Evolutionary conservation across 2,113 vertebrate species (phyloP).

Genomic region (Thalassoma bifasciatum): DNA sequence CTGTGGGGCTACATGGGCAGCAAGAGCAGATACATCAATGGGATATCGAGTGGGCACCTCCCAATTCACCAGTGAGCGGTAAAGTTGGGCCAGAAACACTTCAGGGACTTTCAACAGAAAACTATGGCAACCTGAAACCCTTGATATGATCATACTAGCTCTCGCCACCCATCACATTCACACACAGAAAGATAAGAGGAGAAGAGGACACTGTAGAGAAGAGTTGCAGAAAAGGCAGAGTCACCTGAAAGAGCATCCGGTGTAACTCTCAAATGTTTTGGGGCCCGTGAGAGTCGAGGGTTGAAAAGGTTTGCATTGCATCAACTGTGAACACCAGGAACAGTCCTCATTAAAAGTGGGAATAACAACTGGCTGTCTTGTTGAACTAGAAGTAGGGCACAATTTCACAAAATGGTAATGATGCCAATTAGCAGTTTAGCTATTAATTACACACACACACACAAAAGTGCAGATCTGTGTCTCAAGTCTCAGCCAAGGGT

Average conservation of each 20-base stretch:
- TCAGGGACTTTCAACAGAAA: no score
- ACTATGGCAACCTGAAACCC: no score
- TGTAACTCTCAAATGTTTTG: background rate
- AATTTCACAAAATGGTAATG: constrained; percentile 40
- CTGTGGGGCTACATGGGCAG: no score
- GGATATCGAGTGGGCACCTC: no score
- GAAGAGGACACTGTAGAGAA: no score
- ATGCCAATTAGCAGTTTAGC: constrained; percentile 51
- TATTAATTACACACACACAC: constrained; percentile 31
- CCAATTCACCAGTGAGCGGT: no score
- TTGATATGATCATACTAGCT: no score
- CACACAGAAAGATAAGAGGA: no score
- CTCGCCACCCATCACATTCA: no score
- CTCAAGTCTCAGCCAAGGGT: constrained; percentile 13
- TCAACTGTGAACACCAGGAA: constrained; percentile 17
- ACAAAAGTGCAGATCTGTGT: background rate
- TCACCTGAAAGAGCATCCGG: background rate
- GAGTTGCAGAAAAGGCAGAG: background rate
- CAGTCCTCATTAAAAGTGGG: constrained; percentile 32
- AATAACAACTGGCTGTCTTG: constrained; percentile 13
- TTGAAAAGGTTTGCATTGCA: constrained; percentile 5
- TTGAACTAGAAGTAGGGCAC: constrained; percentile 31
- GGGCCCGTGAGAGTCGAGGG: background rate
- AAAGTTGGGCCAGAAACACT: no score
- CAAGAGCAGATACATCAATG: no score